Conservation (phyloP, 1,140 invertebrate genomes). For the Saccostrea echinata region DNA sequence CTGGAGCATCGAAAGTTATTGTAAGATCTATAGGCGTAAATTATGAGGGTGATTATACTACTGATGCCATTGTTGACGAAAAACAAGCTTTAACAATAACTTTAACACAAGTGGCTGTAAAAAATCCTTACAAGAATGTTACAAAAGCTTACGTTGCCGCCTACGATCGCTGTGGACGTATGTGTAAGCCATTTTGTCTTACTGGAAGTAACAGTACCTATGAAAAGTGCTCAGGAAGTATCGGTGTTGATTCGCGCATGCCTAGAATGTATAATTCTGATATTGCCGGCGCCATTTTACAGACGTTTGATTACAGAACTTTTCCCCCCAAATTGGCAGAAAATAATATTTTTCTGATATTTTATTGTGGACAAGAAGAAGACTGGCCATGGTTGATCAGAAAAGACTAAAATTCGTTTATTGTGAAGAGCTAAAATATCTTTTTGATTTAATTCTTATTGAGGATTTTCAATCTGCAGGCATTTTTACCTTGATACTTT, state of each 20-base stretch:
- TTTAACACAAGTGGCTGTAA: background rate
- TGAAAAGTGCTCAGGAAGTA: conserved; percentile 24
- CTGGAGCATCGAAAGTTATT: background rate
- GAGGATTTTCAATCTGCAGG: no score
- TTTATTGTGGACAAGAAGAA: conserved; percentile 24
- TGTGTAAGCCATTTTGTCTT: conserved; percentile 8
- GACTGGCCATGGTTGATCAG: background rate
- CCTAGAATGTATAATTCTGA: conserved; percentile 5
- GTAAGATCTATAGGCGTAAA: background rate
- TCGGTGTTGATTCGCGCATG: background rate
- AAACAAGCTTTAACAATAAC: conserved; percentile 24
- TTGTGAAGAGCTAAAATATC: no score
- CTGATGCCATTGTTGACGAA: conserved; percentile 12
- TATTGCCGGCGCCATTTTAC: background rate
- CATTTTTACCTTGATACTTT: no score
- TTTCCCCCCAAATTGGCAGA: background rate
- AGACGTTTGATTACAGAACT: conserved; percentile 26
- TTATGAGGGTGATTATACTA: conserved; percentile 19
- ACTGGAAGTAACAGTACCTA: background rate
- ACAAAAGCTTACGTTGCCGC: conserved; percentile 18
- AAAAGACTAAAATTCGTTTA: background rate
- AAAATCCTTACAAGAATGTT: conserved; percentile 15
- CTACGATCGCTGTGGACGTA: conserved; percentile 15
- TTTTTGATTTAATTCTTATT: no score
- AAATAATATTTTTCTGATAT: conserved; percentile 23